Evolutionary conservation across 1,140 invertebrate genomes (phyloP).

Genomic region (Camponotus vicinus): DNA sequence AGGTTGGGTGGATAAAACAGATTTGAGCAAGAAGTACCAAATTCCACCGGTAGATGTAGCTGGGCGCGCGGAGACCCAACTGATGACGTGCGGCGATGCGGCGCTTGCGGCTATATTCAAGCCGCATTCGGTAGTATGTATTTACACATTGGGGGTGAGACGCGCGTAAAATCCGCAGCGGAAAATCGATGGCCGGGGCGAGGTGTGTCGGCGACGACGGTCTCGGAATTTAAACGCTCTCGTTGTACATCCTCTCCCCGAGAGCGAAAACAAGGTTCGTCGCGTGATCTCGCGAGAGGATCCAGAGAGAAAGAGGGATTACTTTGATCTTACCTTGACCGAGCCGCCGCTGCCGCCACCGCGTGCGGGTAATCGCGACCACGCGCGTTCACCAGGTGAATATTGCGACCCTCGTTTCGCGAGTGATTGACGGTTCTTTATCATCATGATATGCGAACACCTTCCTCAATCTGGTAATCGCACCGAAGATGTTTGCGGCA

Average conservation of each 20-base stretch:
- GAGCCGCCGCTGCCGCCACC: neutral
- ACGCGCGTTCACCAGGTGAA: neutral
- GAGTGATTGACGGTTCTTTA: neutral
- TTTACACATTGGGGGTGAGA: neutral
- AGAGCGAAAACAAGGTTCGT: neutral
- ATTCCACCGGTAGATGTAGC: neutral
- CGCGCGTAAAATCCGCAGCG: neutral
- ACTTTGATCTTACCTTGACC: neutral
- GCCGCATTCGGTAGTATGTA: neutral
- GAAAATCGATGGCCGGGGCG: constrained; percentile 45
- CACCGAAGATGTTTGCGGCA: constrained; percentile 12
- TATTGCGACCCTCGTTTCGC: neutral
- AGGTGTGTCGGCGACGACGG: constrained; percentile 47
- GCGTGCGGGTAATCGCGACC: neutral
- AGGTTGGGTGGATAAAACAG: neutral
- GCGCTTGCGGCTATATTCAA: constrained; percentile 9
- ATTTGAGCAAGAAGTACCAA: neutral
- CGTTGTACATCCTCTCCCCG: too few species aligned
- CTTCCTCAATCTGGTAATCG: constrained; percentile 18
- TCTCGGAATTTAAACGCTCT: neutral
- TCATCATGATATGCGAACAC: constrained; percentile 56
- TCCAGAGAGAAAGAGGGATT: neutral
- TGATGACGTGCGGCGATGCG: neutral
- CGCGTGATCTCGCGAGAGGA: neutral
- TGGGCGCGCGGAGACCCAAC: neutral